Base-by-base conservation (phyloP, 2,888 invertebrate species). In the Latrodectus hesperus region DNA sequence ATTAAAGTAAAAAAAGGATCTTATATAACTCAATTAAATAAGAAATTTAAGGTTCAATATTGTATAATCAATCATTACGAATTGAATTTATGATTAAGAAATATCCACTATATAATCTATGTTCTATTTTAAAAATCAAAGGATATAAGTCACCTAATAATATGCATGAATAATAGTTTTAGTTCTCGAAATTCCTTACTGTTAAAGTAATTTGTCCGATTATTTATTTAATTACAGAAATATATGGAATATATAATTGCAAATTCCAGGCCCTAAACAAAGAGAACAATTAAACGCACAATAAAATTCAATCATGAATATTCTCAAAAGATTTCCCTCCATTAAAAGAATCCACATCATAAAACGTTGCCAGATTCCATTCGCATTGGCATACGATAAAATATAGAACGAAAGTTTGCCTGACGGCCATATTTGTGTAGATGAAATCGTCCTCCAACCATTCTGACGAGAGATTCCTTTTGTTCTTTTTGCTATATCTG, bases 401-500 rank as follows among this genome's bases (percentile, higher is more conserved):
- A 60, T 60, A 16, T 60, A 12, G 60, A 60, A n/a, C 60, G 60
- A 16, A 60, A 60, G 14, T 60, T 60, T n/a, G n/a, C 14, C 60
- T 11, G 60, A n/a, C 60, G 60, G 60, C 60, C 60, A 60, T 60
- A 60, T 60, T 60, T 12, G 60, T 60, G 60, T 60, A n/a, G n/a
- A n/a, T n/a, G n/a, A 60, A 60, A 60, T 60, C n/a, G n/a, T 60
- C n/a, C n/a, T 60, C 60, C 60, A 60, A 60, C 12, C 60, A n/a
- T n/a, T 12, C 60, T 12, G n/a, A 6, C n/a, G 10, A 60, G 60
- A 60, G 12, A 12, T 60, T 60, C 60, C 60, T 60, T 60, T 60
- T 60, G 60, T 60, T 60, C 60, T 60, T 60, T 60, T 60, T 60
- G n/a, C n/a, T 60, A n/a, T n/a, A 60, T 60, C 60, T 60, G 60